Percentiles rank a stretch among this genome's conserved stretches.
These are phyloP conservation scores for Bombus haemorrhoidalis DNA, from an alignment of 1,140 invertebrate genomes.

Conservation along the genomic window DNA sequence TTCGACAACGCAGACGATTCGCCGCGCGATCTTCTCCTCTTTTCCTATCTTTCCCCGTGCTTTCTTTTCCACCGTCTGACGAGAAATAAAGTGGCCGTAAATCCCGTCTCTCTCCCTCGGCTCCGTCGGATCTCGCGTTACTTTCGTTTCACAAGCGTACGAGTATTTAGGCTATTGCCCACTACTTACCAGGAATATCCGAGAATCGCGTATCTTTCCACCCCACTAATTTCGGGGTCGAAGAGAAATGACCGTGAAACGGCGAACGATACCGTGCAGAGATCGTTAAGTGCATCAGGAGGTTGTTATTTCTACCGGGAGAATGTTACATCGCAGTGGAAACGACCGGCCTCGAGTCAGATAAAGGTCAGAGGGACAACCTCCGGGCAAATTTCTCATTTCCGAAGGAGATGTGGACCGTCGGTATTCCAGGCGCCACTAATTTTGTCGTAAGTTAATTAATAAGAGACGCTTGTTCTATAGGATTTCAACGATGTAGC, in stretches of 20 bases:
- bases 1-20: neutral
- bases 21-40: no score
- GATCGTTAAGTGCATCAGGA: slow-evolving; percentile 71
- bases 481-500: no score
- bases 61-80: slow-evolving; percentile 63
- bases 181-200: slow-evolving; percentile 67
- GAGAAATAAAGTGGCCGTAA: slow-evolving; percentile 76
- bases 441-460: neutral
- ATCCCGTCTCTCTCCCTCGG: slow-evolving; percentile 47
- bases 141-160: slow-evolving; percentile 38
- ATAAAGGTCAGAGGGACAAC: slow-evolving; percentile 28
- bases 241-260: slow-evolving; percentile 71
- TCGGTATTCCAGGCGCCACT: no score
- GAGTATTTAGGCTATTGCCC: slow-evolving; percentile 71
- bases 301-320: slow-evolving; percentile 56
- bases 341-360: neutral
- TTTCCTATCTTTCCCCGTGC: neutral
- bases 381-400: neutral
- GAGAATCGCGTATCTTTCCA: slow-evolving; percentile 72
- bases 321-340: slow-evolving; percentile 29
- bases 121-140: neutral
- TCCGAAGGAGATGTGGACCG: neutral
- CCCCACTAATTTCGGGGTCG: slow-evolving; percentile 66
- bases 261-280: slow-evolving; percentile 57
- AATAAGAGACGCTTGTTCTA: no score